Conservation (phyloP, 2,888 invertebrate genomes). For the Bedellia somnulentella region DNA sequence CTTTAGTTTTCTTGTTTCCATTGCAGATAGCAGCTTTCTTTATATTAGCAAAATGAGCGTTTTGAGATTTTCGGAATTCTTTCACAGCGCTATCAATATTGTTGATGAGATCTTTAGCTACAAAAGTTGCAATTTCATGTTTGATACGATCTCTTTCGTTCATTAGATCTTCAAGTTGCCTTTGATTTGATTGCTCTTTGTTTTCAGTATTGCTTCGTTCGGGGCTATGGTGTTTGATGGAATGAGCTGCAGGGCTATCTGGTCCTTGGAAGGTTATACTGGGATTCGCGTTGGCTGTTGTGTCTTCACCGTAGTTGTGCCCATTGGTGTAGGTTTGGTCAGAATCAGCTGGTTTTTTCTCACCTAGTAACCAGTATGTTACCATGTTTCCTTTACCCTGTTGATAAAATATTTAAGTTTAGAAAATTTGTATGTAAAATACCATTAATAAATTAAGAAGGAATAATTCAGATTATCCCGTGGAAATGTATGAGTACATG, state of each 20-base stretch:
- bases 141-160: slow-evolving; percentile 44
- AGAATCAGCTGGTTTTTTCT: too few relatives aligned
- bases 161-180: slow-evolving; percentile 24
- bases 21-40: slow-evolving; percentile 19
- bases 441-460: too few relatives aligned
- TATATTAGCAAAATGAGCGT: slow-evolving; percentile 27
- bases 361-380: slow-evolving; percentile 86
- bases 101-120: slow-evolving; percentile 47
- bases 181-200: slow-evolving; percentile 14
- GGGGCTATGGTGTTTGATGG: slow-evolving; percentile 37
- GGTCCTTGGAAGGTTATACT: slow-evolving; percentile 53
- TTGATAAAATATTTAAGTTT: slow-evolving; percentile 14
- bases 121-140: slow-evolving; percentile 47
- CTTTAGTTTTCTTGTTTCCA: slow-evolving; percentile 23
- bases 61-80: slow-evolving; percentile 44
- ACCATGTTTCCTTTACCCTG: slow-evolving; percentile 88
- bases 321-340: slow-evolving; percentile 11
- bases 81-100: slow-evolving; percentile 43
- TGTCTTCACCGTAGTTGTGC: slow-evolving; percentile 14
- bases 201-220: slow-evolving; percentile 29
- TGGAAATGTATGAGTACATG: too few relatives aligned
- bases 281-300: slow-evolving; percentile 23
- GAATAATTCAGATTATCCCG: too few relatives aligned
- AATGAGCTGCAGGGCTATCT: slow-evolving; percentile 47
- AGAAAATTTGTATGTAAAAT: too few relatives aligned